phyloP scores from a whole-genome alignment of 2,888 invertebrate species.

The Drosophila aldrichi region DNA sequence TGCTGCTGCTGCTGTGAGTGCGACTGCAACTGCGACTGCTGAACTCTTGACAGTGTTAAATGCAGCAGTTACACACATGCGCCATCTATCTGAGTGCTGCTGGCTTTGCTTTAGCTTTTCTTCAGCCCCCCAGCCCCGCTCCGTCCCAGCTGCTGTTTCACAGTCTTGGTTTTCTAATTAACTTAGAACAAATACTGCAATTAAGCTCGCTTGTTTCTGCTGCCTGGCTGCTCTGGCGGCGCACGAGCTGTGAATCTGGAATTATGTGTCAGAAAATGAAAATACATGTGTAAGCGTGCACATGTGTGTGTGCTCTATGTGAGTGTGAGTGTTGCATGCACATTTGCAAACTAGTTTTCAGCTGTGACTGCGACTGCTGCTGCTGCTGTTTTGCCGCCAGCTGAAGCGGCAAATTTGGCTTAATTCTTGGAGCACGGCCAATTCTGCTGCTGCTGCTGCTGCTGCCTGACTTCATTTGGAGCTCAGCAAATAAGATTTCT shows the following conservation, averaged over 20 bases:
- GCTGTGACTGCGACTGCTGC: constrained; percentile 40
- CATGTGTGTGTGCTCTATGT: constrained; percentile 8
- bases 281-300: constrained; percentile 57
- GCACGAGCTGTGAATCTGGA: constrained; percentile 75
- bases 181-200: constrained; percentile 80
- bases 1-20: constrained; percentile 14
- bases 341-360: constrained; percentile 67
- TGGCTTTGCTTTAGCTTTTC: constrained; percentile 24
- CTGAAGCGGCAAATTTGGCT: constrained; percentile 78
- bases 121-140: neutral
- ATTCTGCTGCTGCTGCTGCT: neutral
- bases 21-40: constrained; percentile 33
- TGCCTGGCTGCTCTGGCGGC: constrained; percentile 50
- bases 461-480: constrained; percentile 40
- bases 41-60: constrained; percentile 79
- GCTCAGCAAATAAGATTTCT: constrained; percentile 44
- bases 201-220: constrained; percentile 74
- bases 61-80: constrained; percentile 75
- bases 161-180: constrained; percentile 72
- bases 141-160: constrained; percentile 21
- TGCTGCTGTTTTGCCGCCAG: constrained; percentile 49
- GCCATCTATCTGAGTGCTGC: constrained; percentile 31
- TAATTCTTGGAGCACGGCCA: constrained; percentile 58
- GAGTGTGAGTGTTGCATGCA: constrained; percentile 49
- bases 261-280: constrained; percentile 82